Evolutionary conservation across 2,888 invertebrate species (phyloP).

Genomic region (Aphidius colemani): DNA sequence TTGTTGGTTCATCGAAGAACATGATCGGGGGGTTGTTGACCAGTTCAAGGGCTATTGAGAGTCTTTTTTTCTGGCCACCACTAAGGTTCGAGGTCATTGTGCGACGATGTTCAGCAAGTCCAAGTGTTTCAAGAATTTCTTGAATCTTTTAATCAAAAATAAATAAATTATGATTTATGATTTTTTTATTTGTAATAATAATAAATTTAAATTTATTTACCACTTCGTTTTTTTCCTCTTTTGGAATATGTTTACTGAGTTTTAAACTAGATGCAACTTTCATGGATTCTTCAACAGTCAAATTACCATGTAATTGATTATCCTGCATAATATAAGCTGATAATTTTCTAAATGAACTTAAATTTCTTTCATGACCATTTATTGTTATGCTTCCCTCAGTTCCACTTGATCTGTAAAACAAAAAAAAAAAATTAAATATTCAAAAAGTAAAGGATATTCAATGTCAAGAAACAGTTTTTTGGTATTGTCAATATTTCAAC

Average conservation of each 20-base stretch:
- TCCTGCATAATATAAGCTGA: conserved; percentile 98
- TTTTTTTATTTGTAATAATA: conserved; percentile 9
- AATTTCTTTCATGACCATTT: conserved; percentile 81
- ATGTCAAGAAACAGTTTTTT: too few relatives aligned
- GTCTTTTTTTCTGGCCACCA: conserved; percentile 92
- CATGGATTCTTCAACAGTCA: conserved; percentile 95
- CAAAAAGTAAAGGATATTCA: too few relatives aligned
- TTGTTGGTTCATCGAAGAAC: conserved; percentile 97
- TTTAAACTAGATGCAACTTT: conserved; percentile 89
- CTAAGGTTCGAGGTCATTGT: conserved; percentile 92
- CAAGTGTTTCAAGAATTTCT: conserved; percentile 88
- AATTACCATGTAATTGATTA: conserved; percentile 87
- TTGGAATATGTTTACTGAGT: conserved; percentile 73
- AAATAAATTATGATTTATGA: conserved; percentile 8
- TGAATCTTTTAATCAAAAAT: conserved; percentile 69
- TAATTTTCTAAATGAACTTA: conserved; percentile 86
- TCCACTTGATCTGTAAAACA: conserved; percentile 70
- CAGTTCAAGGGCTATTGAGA: conserved; percentile 91
- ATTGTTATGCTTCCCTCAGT: conserved; percentile 84
- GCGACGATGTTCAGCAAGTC: conserved; percentile 82
- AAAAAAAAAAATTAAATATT: background rate
- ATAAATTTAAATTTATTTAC: conserved; percentile 48
- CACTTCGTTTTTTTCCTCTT: conserved; percentile 78
- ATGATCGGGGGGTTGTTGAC: conserved; percentile 97
- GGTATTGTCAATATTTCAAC: too few relatives aligned